Base-by-base conservation (phyloP, 2,888 invertebrate species). In the Cryptosula pallasiana region DNA sequence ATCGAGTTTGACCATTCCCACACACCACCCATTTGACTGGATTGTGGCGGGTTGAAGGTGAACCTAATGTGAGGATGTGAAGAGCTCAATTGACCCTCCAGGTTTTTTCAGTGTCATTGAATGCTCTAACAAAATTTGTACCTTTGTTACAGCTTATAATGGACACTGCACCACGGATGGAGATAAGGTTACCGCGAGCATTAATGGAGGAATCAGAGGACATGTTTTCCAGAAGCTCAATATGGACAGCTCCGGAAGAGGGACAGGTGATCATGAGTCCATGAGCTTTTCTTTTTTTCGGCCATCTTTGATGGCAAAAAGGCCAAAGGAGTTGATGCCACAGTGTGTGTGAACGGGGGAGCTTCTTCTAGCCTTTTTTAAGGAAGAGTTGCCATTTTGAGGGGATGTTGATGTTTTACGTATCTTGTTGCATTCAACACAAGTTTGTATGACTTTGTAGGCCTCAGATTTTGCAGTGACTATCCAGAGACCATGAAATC, bases 371-470 rank as follows among this genome's bases (percentile, higher is more conserved):
- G 29, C 9, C 72, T 32, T 35, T 74, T 73, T 0, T 20, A 29
- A 23, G 73, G 74, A 20, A 74, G 35, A 55, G 71, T 71, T 35
- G 74, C 72, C 75, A 77, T 76, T 35, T 73, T 71, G 36, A n/a
- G 76, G 75, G 3, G 20, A 20, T 20, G 34, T 35, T 20, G 55
- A 20, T 20, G 2, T 72, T 5, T 69, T 55, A 20, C 69, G 25
- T n/a, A 70, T 55, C 54, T 72, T 72, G 2, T 45, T 35, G 27
- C 72, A 72, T 9, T n/a, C 35, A 13, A 72, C 69, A 72, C 72
- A 72, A 20, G 27, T 72, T 16, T 55, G 32, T 2, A 72, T 36
- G 69, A 27, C 27, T n/a, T 35, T 35, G 23, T 36, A n/a, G 3
- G 69, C 55, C 5, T 35, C 55, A 23, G 69, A 25, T 25, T 45